Percentiles rank a stretch among this genome's conserved stretches.
Evolutionary conservation across 2,113 vertebrate genomes (phyloP).

Genomic region (Oxyruncus cristatus): DNA sequence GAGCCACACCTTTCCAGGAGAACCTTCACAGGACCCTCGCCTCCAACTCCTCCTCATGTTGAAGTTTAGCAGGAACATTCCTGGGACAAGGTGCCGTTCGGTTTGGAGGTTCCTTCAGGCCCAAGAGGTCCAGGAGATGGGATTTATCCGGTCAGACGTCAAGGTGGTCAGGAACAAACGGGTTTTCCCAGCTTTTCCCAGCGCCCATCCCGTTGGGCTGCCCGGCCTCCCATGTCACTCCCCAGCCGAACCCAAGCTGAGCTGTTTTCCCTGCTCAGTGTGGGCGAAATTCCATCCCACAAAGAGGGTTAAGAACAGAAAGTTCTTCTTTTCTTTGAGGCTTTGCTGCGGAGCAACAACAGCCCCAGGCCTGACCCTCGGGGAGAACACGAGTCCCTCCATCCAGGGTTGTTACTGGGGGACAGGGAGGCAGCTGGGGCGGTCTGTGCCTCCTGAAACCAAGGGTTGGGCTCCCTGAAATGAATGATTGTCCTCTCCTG

Average conservation of each 20-base stretch:
- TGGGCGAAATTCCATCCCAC: not conserved
- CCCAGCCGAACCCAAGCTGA: not conserved
- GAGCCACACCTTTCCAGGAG: not conserved
- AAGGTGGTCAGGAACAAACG: not conserved
- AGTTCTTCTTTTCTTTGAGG: constrained; percentile 19
- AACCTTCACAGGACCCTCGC: not conserved
- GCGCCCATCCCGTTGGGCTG: not conserved
- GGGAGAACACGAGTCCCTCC: not conserved
- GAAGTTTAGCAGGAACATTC: not conserved
- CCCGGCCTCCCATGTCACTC: not conserved
- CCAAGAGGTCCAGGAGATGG: not conserved
- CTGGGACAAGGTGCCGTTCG: not conserved
- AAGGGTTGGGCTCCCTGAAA: not conserved
- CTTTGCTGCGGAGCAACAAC: not conserved
- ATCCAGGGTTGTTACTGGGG: not conserved
- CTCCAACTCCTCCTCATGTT: not conserved
- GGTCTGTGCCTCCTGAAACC: not conserved
- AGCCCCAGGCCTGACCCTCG: not conserved
- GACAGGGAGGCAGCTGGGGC: not conserved
- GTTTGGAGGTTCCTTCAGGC: not conserved
- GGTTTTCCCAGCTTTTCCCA: not conserved
- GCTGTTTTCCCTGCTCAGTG: not conserved
- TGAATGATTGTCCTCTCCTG: constrained; percentile 24
- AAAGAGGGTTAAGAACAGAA: constrained; percentile 32
- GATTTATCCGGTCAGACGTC: not conserved